Evolutionary conservation across 2,888 invertebrate genomes (phyloP).

Genomic region (Allygus modestus): DNA sequence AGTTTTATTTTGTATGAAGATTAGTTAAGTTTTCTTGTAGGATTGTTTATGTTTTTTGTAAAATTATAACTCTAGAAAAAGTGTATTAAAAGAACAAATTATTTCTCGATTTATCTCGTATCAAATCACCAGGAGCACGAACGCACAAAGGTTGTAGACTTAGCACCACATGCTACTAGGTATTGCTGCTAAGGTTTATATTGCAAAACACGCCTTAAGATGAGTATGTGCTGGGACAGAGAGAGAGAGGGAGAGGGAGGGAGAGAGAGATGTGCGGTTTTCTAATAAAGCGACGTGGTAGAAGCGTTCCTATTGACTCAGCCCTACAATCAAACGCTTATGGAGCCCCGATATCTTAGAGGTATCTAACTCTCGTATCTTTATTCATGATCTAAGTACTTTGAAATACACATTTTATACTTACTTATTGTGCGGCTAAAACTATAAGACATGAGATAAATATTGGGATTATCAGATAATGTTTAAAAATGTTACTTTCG

Average conservation of each 20-base stretch:
- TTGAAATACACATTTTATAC: no score
- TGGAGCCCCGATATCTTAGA: slow-evolving; percentile 3
- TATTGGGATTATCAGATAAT: no score
- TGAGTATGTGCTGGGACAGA: not conserved
- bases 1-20: no score
- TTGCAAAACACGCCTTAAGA: not conserved
- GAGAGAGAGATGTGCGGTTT: slow-evolving; percentile 35
- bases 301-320: slow-evolving; percentile 35
- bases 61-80: no score
- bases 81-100: no score
- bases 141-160: not conserved
- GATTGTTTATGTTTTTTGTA: no score
- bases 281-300: slow-evolving; percentile 43
- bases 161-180: not conserved
- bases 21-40: no score
- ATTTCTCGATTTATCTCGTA: no score
- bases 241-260: not conserved
- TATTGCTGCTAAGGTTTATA: not conserved
- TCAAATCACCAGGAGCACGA: not conserved
- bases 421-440: no score
- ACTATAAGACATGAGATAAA: no score
- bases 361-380: not conserved
- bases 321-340: slow-evolving; percentile 47
- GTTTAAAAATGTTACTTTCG: no score
- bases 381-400: not conserved